A percentile compares a stretch with the other conserved stretches of the same genome.
These are phyloP conservation scores for Drosophila eugracilis DNA, from an alignment of 1,140 invertebrate genomes.

Conservation along the genomic window DNA sequence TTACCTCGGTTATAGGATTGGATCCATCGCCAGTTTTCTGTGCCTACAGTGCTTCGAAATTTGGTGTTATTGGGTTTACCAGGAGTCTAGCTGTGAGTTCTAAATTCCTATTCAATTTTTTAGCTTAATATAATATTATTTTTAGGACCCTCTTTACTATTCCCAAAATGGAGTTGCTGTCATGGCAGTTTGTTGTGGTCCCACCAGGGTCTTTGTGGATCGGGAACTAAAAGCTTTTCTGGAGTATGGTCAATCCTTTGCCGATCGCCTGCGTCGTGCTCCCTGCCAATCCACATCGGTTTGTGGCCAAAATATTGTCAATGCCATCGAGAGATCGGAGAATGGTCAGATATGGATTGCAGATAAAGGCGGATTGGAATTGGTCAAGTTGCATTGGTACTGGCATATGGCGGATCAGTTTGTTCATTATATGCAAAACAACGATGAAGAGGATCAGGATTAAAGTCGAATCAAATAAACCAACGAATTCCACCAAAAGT, in stretches of 20 bases:
- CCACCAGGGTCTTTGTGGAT: constrained; percentile 71
- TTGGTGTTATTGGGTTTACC: constrained; percentile 85
- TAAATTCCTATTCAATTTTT: too few relatives aligned
- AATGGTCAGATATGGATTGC: constrained; percentile 82
- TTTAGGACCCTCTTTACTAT: constrained; percentile 72
- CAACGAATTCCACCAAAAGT: constrained; percentile 33
- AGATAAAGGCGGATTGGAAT: constrained; percentile 70
- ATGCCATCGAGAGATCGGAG: constrained; percentile 66
- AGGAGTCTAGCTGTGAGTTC: constrained; percentile 75
- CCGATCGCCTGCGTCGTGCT: constrained; percentile 69
- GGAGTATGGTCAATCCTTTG: constrained; percentile 71
- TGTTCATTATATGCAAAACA: constrained; percentile 63
- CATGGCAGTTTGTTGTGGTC: constrained; percentile 76
- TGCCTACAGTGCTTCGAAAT: constrained; percentile 85
- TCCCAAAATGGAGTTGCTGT: constrained; percentile 76
- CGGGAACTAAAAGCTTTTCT: constrained; percentile 62
- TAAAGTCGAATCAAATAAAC: constrained; percentile 18
- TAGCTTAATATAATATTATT: not conserved
- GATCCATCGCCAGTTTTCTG: constrained; percentile 81
- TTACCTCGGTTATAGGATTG: constrained; percentile 87
- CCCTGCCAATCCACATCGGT: constrained; percentile 65
- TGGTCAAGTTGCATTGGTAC: constrained; percentile 71
- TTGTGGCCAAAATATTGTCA: constrained; percentile 75
- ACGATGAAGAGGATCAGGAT: constrained; percentile 46
- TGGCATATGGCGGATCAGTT: constrained; percentile 78